Evolutionary conservation across 2,797 vertebrate species (phyloP).

Genomic region (Geotrypetes seraphini): DNA sequence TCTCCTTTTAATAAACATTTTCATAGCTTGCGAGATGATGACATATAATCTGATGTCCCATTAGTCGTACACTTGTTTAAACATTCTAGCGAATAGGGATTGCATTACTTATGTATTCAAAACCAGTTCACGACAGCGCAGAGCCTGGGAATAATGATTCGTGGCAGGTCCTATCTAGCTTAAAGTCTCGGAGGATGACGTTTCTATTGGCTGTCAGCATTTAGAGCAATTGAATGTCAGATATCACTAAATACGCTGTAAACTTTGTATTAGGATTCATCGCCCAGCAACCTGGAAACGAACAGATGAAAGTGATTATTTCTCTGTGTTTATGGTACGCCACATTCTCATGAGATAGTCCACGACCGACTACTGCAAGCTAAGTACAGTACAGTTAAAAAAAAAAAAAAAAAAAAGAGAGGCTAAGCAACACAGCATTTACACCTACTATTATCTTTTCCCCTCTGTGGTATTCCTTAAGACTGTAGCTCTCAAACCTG

Average conservation of each 20-base stretch:
- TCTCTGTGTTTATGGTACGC: no score
- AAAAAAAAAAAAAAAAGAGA: slow-evolving; percentile 12
- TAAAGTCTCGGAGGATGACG: slow-evolving; percentile 19
- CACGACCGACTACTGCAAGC: slow-evolving; percentile 22
- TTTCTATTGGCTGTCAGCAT: slow-evolving; percentile 7
- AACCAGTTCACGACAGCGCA: no score
- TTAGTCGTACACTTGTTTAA: no score
- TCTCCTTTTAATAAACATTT: no score
- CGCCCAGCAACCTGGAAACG: slow-evolving; percentile 15
- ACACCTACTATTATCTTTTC: slow-evolving; percentile 7
- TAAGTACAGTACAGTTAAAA: slow-evolving; percentile 27
- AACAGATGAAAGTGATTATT: slow-evolving; percentile 12
- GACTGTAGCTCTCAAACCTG: no score
- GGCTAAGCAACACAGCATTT: slow-evolving; percentile 1
- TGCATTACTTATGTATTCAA: no score
- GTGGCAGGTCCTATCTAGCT: slow-evolving; percentile 12
- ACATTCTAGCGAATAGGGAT: no score
- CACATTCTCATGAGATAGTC: no score
- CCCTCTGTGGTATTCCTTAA: slow-evolving; percentile 23
- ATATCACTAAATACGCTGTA: background rate
- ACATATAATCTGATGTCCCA: no score
- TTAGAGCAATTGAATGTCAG: slow-evolving; percentile 16
- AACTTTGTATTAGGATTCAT: slow-evolving; percentile 11
- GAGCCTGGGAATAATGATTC: slow-evolving; percentile 16
- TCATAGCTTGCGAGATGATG: no score